Percentiles rank a stretch among this genome's conserved stretches.
phyloP scores from a whole-genome alignment of 2,113 vertebrate species.

The Microcebus murinus region DNA sequence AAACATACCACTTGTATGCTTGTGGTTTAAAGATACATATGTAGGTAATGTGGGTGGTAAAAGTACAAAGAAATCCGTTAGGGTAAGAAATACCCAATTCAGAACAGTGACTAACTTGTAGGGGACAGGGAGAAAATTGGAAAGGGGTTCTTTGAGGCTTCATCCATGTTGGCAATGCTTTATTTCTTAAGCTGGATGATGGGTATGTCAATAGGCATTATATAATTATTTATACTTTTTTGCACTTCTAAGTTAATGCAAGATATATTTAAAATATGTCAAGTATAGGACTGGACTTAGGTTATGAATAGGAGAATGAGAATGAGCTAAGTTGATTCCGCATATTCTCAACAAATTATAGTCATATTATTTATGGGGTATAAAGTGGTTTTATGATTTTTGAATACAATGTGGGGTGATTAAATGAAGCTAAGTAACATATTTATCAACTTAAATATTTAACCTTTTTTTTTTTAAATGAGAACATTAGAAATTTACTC shows the following conservation, averaged over 20 bases:
- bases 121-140: not conserved
- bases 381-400: not conserved
- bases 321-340: not conserved
- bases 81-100: not conserved
- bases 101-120: not conserved
- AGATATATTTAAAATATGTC: not conserved
- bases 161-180: not conserved
- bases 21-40: accelerated
- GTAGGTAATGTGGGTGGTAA: accelerated
- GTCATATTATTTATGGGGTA: not conserved
- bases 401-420: not conserved
- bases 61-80: not conserved
- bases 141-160: not conserved
- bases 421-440: not conserved
- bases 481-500: not conserved
- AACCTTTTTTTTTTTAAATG: not conserved
- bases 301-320: not conserved
- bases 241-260: not conserved
- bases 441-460: not conserved
- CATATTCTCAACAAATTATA: not conserved
- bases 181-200: not conserved
- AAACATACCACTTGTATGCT: not conserved
- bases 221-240: not conserved
- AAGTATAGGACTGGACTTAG: not conserved
- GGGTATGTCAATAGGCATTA: accelerated